Evolutionary conservation across 2,888 invertebrate genomes (phyloP).

Genomic region (Hoplodrina blanda): DNA sequence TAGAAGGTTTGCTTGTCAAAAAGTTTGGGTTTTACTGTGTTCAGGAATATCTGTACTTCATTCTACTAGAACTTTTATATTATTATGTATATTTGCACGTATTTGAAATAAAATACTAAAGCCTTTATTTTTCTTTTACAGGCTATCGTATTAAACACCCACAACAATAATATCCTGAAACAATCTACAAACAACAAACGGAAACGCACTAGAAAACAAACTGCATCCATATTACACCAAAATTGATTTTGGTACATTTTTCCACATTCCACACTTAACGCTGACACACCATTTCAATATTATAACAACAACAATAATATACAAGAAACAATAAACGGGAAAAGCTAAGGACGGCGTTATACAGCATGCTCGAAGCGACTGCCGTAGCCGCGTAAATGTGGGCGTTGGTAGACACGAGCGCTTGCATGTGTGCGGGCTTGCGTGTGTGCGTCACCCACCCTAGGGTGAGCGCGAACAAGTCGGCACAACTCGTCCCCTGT

Average conservation of each 20-base stretch:
- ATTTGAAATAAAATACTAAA: background rate
- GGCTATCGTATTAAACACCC: slow-evolving; percentile 15
- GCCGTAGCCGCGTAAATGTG: slow-evolving; percentile 61
- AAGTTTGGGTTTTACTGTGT: slow-evolving; percentile 11
- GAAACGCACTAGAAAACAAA: slow-evolving; percentile 54
- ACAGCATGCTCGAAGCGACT: slow-evolving; percentile 65
- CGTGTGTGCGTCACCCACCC: slow-evolving; percentile 83
- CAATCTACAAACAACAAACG: slow-evolving; percentile 13
- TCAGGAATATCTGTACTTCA: background rate
- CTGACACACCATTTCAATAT: slow-evolving; percentile 47
- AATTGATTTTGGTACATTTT: slow-evolving; percentile 9
- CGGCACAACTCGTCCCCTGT: slow-evolving; percentile 72
- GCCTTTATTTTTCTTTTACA: slow-evolving; percentile 33
- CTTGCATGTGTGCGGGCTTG: slow-evolving; percentile 63
- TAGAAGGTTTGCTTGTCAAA: slow-evolving; percentile 20
- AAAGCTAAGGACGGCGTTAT: slow-evolving; percentile 63
- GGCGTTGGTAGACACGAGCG: slow-evolving; percentile 64
- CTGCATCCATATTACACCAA: slow-evolving; percentile 57
- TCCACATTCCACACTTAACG: slow-evolving; percentile 46
- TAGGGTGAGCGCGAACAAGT: slow-evolving; percentile 73
- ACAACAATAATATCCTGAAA: slow-evolving; percentile 7
- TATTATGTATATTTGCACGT: background rate
- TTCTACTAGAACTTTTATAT: background rate
- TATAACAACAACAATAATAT: slow-evolving; percentile 30
- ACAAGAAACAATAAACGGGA: slow-evolving; percentile 54